These are phyloP conservation scores for Oenanthe melanoleuca DNA, from an alignment of 2,113 vertebrate species.

Conservation along the genomic window DNA sequence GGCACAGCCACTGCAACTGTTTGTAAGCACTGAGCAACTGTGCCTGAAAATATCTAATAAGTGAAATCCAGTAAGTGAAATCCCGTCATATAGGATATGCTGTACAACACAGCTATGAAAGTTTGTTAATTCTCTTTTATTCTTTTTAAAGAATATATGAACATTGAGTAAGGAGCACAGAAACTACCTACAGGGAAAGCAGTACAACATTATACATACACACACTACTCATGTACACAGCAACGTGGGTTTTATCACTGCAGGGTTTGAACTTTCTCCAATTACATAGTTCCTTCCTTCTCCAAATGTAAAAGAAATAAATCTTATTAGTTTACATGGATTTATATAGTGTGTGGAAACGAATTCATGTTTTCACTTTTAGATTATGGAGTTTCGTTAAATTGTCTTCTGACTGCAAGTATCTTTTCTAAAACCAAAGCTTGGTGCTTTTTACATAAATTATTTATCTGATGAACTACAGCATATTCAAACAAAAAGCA, in stretches of 20 bases:
- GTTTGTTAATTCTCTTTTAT: background rate
- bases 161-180: background rate
- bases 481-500: background rate
- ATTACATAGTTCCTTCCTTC: background rate
- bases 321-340: background rate
- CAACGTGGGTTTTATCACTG: background rate
- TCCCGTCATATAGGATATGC: background rate
- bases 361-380: background rate
- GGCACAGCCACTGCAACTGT: background rate
- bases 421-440: background rate
- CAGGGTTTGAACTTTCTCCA: background rate
- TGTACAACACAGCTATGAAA: background rate
- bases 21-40: background rate
- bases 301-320: background rate
- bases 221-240: rapidly evolving
- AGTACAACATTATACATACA: background rate
- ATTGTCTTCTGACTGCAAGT: background rate
- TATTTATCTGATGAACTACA: background rate
- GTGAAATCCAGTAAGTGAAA: background rate
- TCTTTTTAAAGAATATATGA: background rate
- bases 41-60: background rate
- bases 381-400: background rate
- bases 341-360: background rate
- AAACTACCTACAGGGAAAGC: background rate
- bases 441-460: background rate